phyloP scores from a whole-genome alignment of 2,888 invertebrate genomes.

The Amiota minor region DNA sequence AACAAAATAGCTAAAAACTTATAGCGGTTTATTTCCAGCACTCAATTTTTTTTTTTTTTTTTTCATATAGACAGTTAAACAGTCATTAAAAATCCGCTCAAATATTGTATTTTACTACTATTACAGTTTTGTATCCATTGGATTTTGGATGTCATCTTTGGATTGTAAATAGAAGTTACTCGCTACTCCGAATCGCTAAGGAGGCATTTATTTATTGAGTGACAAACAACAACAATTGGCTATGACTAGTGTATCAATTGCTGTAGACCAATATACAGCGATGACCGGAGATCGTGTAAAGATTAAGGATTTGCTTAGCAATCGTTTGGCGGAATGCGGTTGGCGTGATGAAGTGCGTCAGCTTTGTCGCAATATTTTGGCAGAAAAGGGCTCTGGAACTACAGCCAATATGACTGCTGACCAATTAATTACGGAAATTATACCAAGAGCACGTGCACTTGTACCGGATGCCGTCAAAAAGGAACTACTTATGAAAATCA shows the following conservation, averaged over 20 bases:
- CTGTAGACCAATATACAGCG: slow-evolving; percentile 72
- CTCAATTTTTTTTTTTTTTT: no score
- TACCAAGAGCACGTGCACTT: slow-evolving; percentile 87
- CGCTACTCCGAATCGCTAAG: no score
- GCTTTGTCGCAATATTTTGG: slow-evolving; percentile 87
- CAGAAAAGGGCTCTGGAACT: slow-evolving; percentile 79
- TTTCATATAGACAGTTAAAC: no score
- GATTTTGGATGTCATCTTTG: no score
- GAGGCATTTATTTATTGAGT: no score
- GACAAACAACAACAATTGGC: no score
- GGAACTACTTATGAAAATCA: slow-evolving; percentile 91
- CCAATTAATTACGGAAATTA: slow-evolving; percentile 86
- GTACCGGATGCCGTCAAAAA: slow-evolving; percentile 95
- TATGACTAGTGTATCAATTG: slow-evolving; percentile 66
- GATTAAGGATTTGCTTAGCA: slow-evolving; percentile 84
- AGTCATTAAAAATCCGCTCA: no score
- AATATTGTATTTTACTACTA: no score
- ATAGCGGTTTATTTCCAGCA: no score
- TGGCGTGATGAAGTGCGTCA: slow-evolving; percentile 95
- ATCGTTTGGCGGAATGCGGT: slow-evolving; percentile 90
- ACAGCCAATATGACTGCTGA: slow-evolving; percentile 83
- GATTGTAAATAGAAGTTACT: no score
- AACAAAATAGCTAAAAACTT: no score
- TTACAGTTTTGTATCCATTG: no score
- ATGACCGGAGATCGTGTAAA: slow-evolving; percentile 69